These are phyloP conservation scores for Chloroclysta siterata DNA, from an alignment of 2,888 invertebrate species.

Conservation along the genomic window DNA sequence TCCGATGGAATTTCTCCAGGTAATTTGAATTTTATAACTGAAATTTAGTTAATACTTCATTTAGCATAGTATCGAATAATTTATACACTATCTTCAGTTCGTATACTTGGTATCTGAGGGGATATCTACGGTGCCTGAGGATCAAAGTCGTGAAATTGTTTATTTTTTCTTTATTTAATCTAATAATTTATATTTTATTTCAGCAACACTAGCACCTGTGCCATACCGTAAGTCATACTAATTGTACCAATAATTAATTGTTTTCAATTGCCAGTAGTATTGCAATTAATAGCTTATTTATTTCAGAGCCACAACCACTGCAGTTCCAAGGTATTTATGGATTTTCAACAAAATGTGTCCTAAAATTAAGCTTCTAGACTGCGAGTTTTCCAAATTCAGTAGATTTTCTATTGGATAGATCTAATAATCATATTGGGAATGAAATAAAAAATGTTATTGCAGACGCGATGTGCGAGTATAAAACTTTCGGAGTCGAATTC, in stretches of 20 bases:
- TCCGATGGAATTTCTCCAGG: slow-evolving; percentile 38
- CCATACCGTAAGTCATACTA: slow-evolving; percentile 29
- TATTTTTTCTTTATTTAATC: too few relatives aligned
- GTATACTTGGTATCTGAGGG: too few relatives aligned
- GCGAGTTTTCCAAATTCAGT: not conserved
- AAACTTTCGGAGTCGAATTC: slow-evolving; percentile 49
- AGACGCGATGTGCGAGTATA: slow-evolving; percentile 35
- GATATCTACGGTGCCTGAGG: too few relatives aligned
- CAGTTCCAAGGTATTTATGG: slow-evolving; percentile 18
- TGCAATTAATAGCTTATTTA: slow-evolving; percentile 18
- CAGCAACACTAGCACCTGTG: slow-evolving; percentile 19
- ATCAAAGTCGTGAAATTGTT: too few relatives aligned
- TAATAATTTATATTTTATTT: slow-evolving; percentile 8
- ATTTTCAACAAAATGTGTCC: not conserved
- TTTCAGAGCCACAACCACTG: slow-evolving; percentile 24
- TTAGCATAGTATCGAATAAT: not conserved
- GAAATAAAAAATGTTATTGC: slow-evolving; percentile 13
- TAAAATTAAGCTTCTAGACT: not conserved
- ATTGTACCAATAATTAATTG: slow-evolving; percentile 22
- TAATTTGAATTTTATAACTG: slow-evolving; percentile 16
- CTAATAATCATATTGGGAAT: not conserved
- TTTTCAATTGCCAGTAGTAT: slow-evolving; percentile 19
- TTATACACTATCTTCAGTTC: too few relatives aligned
- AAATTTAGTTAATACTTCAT: not conserved
- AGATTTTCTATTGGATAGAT: not conserved